A percentile compares a stretch with the other conserved stretches of the same genome.
Conservation (phyloP, 2,797 vertebrate species). For the Echiichthys vipera region DNA sequence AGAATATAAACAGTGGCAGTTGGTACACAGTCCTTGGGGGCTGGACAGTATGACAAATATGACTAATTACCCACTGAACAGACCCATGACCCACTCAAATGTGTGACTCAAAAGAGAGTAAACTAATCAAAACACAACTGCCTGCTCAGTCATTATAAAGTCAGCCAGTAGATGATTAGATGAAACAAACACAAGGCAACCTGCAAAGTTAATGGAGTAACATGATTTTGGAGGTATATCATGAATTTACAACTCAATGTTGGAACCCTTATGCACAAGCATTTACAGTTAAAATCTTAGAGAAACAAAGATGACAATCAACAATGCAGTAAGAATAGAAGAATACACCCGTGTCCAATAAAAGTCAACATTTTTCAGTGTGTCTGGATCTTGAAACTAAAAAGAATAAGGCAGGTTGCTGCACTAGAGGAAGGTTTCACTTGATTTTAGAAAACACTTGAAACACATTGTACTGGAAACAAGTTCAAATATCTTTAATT, state of each 20-base stretch:
- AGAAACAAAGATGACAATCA: background rate
- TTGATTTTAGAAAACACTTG: background rate
- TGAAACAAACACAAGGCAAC: constrained; percentile 6
- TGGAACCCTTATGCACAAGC: background rate
- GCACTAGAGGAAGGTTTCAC: background rate
- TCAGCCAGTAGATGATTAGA: constrained; percentile 7
- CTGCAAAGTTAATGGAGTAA: background rate
- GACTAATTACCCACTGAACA: constrained; percentile 71
- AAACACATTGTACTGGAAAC: background rate
- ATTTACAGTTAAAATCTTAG: background rate
- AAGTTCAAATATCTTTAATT: background rate
- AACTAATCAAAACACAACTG: constrained; percentile 52
- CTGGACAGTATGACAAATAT: constrained; percentile 66
- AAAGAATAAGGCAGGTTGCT: background rate
- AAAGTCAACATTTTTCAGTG: background rate
- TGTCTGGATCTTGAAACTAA: background rate
- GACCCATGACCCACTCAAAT: constrained; percentile 54
- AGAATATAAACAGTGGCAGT: constrained; percentile 68
- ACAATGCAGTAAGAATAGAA: background rate
- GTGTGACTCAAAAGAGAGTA: constrained; percentile 29
- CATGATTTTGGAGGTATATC: background rate
- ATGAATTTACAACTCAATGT: background rate
- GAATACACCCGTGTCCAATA: background rate
- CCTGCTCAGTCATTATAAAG: constrained; percentile 34
- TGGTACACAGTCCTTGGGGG: constrained; percentile 51